Base-by-base conservation (phyloP, 2,888 invertebrate species). In the Myopa testacea region DNA sequence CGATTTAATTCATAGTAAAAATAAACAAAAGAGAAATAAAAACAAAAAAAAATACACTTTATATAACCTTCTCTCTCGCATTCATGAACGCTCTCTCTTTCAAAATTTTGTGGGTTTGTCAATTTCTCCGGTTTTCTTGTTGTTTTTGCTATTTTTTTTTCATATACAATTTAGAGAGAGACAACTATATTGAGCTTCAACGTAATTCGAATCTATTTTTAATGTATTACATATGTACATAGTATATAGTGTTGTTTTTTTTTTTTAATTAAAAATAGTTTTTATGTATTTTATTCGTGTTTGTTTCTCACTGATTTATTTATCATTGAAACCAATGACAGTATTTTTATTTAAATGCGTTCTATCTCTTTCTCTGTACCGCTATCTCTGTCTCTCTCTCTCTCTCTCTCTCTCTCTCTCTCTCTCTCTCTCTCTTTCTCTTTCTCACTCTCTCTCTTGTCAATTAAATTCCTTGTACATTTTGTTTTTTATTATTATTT, bases 61-160 rank as follows among this genome's bases (percentile, higher is more conserved):
- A 19, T 45, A 16, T 16, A 10, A 10, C 69, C 34, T 40, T 38
- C 75, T 55, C 26, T 60, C 76, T 45, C 70, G 26, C 65, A 10
- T 65, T 45, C 58, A 63, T 19, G 60, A 26, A 26, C 55, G 52
- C 50, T 45, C 71, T 63, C 73, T 60, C 55, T 45, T 69, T 79
- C 81, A 79, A 79, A 80, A 81, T 84, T 82, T 83, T 16, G 85
- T 83, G 84, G 82, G 84, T 83, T 85, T 85, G 85, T 84, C 86
- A 83, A 83, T 82, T 79, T 83, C 81, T 81, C 75, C 65, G 76
- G 81, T 81, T 80, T 83, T 78, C 79, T 81, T 81, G 78, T 81
- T 82, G 80, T 82, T 80, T 80, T 72, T 14, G 34, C 19, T 58
- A 73, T 62, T 77, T 79, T 79, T 79, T 79, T 63, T 40, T 73